Evolutionary conservation across 2,113 vertebrate species (phyloP).

Genomic region (Salminus brasiliensis): DNA sequence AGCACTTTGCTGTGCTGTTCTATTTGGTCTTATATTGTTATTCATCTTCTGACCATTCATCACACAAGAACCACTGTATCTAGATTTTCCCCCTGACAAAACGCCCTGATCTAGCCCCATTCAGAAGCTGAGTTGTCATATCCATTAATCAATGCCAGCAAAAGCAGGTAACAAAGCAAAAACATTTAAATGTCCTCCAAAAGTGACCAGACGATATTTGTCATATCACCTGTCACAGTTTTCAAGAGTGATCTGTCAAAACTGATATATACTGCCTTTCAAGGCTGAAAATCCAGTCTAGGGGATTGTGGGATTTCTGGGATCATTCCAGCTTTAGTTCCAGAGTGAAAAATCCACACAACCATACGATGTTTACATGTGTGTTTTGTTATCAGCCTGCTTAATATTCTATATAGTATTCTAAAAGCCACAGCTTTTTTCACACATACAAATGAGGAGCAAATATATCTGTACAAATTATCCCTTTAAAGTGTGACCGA

Average conservation of each 20-base stretch:
- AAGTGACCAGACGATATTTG: not conserved
- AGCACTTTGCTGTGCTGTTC: not conserved
- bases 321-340: not conserved
- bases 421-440: too few species aligned
- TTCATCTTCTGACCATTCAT: not conserved
- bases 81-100: not conserved
- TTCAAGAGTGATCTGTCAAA: not conserved
- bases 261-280: not conserved
- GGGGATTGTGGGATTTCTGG: not conserved
- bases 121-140: not conserved
- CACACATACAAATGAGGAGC: too few species aligned
- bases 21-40: not conserved
- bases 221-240: not conserved
- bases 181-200: conserved; percentile 11
- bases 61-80: not conserved
- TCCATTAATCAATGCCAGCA: conserved; percentile 22
- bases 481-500: too few species aligned
- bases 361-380: not conserved
- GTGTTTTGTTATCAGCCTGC: too few species aligned
- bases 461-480: too few species aligned
- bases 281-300: not conserved
- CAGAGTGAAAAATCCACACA: not conserved
- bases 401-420: too few species aligned
- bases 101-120: not conserved
- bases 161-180: conserved; percentile 1